Conservation (phyloP, 2,113 vertebrate genomes). For the Alligator mississippiensis region DNA sequence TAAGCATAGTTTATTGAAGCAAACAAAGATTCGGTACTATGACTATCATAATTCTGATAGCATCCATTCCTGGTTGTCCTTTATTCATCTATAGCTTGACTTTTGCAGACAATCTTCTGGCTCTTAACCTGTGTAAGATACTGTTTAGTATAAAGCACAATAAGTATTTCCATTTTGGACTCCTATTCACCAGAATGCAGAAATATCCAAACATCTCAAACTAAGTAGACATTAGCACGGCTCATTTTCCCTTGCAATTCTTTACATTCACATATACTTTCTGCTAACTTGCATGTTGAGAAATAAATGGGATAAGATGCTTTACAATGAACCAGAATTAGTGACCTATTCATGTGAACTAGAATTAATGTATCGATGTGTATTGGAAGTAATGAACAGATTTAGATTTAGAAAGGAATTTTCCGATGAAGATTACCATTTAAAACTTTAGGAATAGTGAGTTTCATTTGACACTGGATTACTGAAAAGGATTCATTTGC, state of each 20-base stretch:
- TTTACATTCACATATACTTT: neutral
- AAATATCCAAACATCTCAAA: neutral
- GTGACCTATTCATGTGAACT: neutral
- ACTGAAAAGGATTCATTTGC: neutral
- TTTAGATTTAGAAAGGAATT: neutral
- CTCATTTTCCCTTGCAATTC: neutral
- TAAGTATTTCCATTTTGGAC: neutral
- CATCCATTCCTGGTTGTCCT: neutral
- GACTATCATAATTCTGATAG: neutral
- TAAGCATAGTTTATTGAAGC: no score
- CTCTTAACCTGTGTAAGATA: neutral
- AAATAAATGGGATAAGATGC: neutral
- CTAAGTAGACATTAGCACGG: neutral
- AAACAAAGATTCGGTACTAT: no score
- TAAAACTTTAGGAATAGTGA: neutral
- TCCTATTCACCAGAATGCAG: neutral
- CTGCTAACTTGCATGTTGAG: neutral
- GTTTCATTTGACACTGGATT: neutral
- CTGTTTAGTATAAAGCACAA: neutral
- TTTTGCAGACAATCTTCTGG: neutral
- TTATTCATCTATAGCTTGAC: neutral
- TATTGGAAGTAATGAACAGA: neutral
- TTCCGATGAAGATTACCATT: neutral
- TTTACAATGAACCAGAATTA: accelerated
- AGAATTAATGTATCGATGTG: neutral